These are phyloP conservation scores for Heterochromis multidens DNA, from an alignment of 2,113 vertebrate genomes.

Conservation along the genomic window DNA sequence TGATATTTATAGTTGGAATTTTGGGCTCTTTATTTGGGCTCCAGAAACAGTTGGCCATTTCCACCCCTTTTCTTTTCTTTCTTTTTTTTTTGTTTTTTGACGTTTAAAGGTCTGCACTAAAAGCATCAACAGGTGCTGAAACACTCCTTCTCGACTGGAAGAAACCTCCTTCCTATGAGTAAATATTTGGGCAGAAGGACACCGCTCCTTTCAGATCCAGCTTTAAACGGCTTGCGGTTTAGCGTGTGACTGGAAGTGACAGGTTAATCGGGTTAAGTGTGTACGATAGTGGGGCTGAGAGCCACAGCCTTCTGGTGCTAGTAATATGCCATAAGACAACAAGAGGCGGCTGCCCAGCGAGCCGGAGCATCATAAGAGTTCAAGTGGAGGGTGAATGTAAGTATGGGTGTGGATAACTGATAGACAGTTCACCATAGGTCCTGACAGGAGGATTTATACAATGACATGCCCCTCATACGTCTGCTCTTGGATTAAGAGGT, in stretches of 20 bases:
- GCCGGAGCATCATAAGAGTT: neutral
- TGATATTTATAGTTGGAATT: neutral
- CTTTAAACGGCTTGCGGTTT: slow-evolving; percentile 34
- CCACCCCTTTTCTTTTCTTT: neutral
- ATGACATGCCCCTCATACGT: neutral
- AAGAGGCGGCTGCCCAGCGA: neutral
- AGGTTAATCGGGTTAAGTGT: slow-evolving; percentile 33
- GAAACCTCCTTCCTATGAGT: slow-evolving; percentile 9
- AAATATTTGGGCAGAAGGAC: slow-evolving; percentile 44
- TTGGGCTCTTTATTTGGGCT: neutral
- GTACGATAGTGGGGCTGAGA: neutral
- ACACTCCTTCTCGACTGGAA: neutral
- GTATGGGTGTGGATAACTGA: neutral
- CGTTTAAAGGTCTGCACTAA: neutral
- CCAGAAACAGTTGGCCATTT: neutral
- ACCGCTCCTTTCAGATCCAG: slow-evolving; percentile 41
- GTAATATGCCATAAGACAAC: slow-evolving; percentile 27
- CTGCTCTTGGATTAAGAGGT: neutral
- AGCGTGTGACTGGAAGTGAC: slow-evolving; percentile 11
- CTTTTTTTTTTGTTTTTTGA: neutral
- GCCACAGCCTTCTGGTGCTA: slow-evolving; percentile 37
- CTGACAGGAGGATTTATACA: neutral
- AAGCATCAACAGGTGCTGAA: slow-evolving; percentile 1
- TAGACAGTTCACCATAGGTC: neutral
- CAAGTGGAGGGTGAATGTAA: neutral